Base-by-base conservation (phyloP, 1,140 invertebrate genomes). In the Bombus sylvicola region DNA sequence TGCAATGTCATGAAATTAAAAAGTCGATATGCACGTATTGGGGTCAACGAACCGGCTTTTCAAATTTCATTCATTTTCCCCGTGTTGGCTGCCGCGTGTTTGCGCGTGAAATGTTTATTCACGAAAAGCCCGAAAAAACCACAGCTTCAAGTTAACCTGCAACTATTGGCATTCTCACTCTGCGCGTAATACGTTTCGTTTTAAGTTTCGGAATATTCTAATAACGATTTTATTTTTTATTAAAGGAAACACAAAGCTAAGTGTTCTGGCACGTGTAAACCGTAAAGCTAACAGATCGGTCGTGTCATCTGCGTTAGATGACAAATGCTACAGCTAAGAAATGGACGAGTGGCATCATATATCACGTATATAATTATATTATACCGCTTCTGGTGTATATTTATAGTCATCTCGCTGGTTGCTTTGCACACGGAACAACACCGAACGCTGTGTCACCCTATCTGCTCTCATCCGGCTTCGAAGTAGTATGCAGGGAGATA, bases 291-390 rank as follows among this genome's bases (percentile, higher is more conserved):
- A 88, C 84, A 87, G 88, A 91, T 92, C 87, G 76, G n/a, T 78
- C 85, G 85, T 89, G 89, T 92, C 92, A 92, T 92, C 89, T 86
- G 87, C 87, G 83, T 47, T 85, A 81, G 84, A 94, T 94, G 91
- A 92, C 92, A 91, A 92, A 92, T 91, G 92, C 91, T 81, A 85
- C 81, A 77, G 87, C 85, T 86, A 93, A 91, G 92, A 90, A 92
- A 90, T 87, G 87, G 83, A 88, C 85, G 89, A 89, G 88, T 82
- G 85, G 73, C 83, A 69, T 83, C 90, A 92, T 94, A 94, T 88
- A 93, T 94, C 93, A 93, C 88, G 77, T 85, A 87, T 93, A 93
- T 94, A 94, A 94, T 94, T 94, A 94, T 93, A 93, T 94, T 94
- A 94, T 91, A 88, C 86, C 81, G 86, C 79, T 92, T 89, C 88